Evolutionary conservation across 2,888 invertebrate species (phyloP).

Genomic region (Xylophagus ater): DNA sequence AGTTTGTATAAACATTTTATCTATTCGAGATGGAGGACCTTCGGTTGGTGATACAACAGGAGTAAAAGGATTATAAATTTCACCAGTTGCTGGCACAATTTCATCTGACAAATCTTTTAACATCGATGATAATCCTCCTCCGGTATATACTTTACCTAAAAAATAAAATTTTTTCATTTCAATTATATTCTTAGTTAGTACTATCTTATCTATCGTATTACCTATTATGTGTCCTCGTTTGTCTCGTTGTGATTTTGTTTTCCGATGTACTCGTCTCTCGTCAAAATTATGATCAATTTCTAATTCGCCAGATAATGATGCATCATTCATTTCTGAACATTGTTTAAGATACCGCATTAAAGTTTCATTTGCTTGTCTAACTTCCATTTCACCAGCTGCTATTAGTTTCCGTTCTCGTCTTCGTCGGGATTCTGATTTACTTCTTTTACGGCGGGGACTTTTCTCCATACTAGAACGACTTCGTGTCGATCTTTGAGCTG

Average conservation of each 20-base stretch:
- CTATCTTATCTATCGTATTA: constrained; percentile 25
- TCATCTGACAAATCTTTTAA: constrained; percentile 39
- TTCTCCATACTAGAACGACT: constrained; percentile 38
- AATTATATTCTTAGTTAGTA: background rate
- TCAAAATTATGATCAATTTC: constrained; percentile 39
- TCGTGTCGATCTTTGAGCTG: constrained; percentile 37
- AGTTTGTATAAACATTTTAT: constrained; percentile 41
- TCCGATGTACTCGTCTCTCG: constrained; percentile 37
- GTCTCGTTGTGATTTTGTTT: constrained; percentile 38
- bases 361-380: constrained; percentile 38
- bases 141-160: constrained; percentile 35
- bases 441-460: constrained; percentile 38
- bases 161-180: background rate
- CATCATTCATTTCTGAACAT: constrained; percentile 40
- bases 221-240: constrained; percentile 36
- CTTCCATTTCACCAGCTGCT: constrained; percentile 40
- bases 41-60: constrained; percentile 40
- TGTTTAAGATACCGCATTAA: constrained; percentile 39
- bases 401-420: constrained; percentile 37
- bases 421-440: constrained; percentile 39
- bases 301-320: constrained; percentile 37
- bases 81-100: constrained; percentile 36
- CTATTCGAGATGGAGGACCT: constrained; percentile 37
- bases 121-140: constrained; percentile 34
- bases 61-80: constrained; percentile 41